Base-by-base conservation (phyloP, 2,797 vertebrate genomes). In the Galagoides demidoff region DNA sequence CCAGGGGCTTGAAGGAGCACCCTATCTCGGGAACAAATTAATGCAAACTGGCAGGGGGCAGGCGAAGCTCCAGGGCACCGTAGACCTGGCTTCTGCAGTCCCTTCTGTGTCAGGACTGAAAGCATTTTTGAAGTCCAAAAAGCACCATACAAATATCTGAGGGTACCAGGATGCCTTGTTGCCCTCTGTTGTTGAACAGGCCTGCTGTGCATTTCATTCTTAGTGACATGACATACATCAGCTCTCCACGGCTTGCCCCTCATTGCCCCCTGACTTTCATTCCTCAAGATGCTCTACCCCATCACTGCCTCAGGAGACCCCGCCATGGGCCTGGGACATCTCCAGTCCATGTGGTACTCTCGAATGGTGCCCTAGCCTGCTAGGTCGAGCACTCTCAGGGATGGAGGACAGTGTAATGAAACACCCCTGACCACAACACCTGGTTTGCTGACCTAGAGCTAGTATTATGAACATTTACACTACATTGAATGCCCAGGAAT, bases 61-160 rank as follows among this genome's bases (percentile, higher is more conserved):
- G 14, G 49, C 49, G 25, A 39, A 39, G 31, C 6, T n/a, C 85
- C 68, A 20, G 83, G 16, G 34, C 34, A 4, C 29, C 19, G 31
- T 7, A 83, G 78, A 57, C 55, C 64, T 49, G 5, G 27, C 37
- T 22, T 66, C n/a, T 13, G 5, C n/a, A 37, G 49, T 52, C 49
- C 49, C 16, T 52, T 52, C 49, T 14, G 2, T 31, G 7, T 77
- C 7, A 4, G 20, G 55, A 52, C 0, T 0, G 12, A 37, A n/a
- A 12, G 77, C 27, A 37, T 31, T n/a, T n/a, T 1, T 0, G 39
- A n/a, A 16, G 59, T 57, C 52, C 5, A 16, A 78, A 49, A 17
- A 74, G 82, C 0, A 0, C 49, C 3, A 0, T 10, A 17, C 45
- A 16, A 12, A 11, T 0, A n/a, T 66, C 9, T 0, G 5, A 20